These are phyloP conservation scores for Platycheirus albimanus DNA, from an alignment of 2,888 invertebrate species.

Conservation along the genomic window DNA sequence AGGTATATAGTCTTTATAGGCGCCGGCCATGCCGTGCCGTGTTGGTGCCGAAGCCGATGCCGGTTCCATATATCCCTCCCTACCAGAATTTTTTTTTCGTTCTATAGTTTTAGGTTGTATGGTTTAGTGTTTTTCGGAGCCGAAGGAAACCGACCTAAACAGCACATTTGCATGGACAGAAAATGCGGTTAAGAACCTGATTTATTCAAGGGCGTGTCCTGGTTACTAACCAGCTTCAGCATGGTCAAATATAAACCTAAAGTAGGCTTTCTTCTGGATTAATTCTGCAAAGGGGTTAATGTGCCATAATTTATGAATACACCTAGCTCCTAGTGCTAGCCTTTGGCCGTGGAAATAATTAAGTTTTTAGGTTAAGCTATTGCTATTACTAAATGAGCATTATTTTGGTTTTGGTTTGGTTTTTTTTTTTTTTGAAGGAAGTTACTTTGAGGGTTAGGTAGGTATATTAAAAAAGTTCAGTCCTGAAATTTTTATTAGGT, in stretches of 20 bases:
- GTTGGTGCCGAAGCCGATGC: no score
- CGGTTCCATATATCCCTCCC: no score
- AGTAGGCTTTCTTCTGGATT: not conserved
- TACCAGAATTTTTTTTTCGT: no score
- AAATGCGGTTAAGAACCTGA: conserved; percentile 36
- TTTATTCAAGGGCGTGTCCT: conserved; percentile 47
- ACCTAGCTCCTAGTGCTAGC: no score
- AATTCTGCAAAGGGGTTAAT: not conserved
- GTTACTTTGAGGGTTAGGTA: no score
- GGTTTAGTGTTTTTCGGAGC: not conserved
- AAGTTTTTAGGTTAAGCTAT: conserved; percentile 34
- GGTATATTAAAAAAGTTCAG: no score
- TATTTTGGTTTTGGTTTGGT: no score
- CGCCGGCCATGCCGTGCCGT: not conserved
- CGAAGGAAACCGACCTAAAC: no score
- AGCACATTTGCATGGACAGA: conserved; percentile 16
- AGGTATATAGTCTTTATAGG: no score
- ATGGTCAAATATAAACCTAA: conserved; percentile 22
- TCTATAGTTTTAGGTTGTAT: no score
- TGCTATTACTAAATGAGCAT: conserved; percentile 14
- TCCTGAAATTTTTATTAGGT: no score
- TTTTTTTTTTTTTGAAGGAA: no score
- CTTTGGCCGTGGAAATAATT: conserved; percentile 11
- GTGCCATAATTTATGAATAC: conserved; percentile 16
- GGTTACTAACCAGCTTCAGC: conserved; percentile 20